Percentiles rank a stretch among this genome's conserved stretches.
phyloP scores from a whole-genome alignment of 2,888 invertebrate genomes.

The Melitaea athalia region DNA sequence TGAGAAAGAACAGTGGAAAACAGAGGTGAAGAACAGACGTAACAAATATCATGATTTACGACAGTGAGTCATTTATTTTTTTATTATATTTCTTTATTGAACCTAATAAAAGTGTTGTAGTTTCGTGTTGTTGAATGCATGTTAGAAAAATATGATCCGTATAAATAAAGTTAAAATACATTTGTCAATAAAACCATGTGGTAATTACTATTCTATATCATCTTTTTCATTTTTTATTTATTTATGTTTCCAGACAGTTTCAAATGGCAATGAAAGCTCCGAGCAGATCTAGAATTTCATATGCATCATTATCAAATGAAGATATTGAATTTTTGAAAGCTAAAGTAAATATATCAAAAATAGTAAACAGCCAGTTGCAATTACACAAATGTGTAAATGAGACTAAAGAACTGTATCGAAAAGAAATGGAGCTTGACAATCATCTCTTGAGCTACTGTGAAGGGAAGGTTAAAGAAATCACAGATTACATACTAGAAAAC shows the following conservation, averaged over 20 bases:
- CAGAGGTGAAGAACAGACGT: slow-evolving; percentile 62
- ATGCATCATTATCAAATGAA: slow-evolving; percentile 65
- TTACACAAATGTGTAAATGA: slow-evolving; percentile 62
- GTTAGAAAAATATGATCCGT: no score
- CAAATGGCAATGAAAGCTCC: slow-evolving; percentile 60
- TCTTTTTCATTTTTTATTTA: no score
- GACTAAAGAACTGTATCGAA: slow-evolving; percentile 54
- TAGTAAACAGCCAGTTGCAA: slow-evolving; percentile 62
- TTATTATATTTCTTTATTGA: not conserved
- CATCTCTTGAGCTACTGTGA: slow-evolving; percentile 59
- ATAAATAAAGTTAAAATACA: no score
- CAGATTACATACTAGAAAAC: slow-evolving; percentile 66
- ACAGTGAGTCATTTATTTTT: slow-evolving; percentile 59
- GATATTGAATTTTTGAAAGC: slow-evolving; percentile 72
- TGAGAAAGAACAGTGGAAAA: slow-evolving; percentile 75
- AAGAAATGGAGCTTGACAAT: slow-evolving; percentile 60
- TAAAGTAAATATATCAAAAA: slow-evolving; percentile 65
- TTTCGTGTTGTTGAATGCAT: not conserved
- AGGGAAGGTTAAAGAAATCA: slow-evolving; percentile 58
- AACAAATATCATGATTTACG: slow-evolving; percentile 69
- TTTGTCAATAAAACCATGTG: no score
- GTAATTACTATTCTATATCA: no score
- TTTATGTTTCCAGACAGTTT: slow-evolving; percentile 55
- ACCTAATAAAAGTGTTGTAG: not conserved
- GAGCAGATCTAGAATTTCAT: slow-evolving; percentile 61